phyloP scores from a whole-genome alignment of 1,140 invertebrate species.

The Gyrodactylus bullatarudis region DNA sequence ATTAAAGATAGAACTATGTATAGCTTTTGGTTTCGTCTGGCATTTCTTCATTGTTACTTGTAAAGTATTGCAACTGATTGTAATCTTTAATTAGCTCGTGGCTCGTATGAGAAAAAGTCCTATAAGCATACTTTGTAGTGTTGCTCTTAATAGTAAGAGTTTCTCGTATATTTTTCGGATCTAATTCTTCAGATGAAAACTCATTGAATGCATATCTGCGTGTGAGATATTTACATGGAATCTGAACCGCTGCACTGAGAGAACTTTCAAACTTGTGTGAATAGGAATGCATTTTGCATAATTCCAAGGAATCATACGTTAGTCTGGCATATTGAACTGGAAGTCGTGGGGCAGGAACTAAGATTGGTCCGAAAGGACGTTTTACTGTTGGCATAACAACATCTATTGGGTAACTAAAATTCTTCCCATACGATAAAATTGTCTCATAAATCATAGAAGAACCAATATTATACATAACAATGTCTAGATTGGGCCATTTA shows the following conservation, averaged over 20 bases:
- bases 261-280: conserved; percentile 4
- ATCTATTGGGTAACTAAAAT: background rate
- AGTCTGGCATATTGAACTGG: background rate
- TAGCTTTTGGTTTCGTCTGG: too few relatives aligned
- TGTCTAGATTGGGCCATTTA: conserved; percentile 1
- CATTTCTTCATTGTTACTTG: too few relatives aligned
- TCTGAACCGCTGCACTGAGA: background rate
- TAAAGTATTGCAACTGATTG: too few relatives aligned
- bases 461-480: background rate
- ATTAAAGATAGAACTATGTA: too few relatives aligned
- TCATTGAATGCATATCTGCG: too few relatives aligned
- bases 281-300: background rate
- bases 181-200: too few relatives aligned
- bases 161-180: too few relatives aligned
- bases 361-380: background rate
- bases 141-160: too few relatives aligned
- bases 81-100: too few relatives aligned
- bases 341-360: background rate
- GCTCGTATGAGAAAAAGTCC: too few relatives aligned
- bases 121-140: too few relatives aligned
- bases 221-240: background rate
- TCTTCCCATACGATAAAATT: background rate
- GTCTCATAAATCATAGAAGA: background rate
- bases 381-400: background rate
- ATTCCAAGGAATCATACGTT: background rate